Evolutionary conservation across 2,113 vertebrate species (phyloP).

Genomic region (Sterrhoptilus dennistouni): DNA sequence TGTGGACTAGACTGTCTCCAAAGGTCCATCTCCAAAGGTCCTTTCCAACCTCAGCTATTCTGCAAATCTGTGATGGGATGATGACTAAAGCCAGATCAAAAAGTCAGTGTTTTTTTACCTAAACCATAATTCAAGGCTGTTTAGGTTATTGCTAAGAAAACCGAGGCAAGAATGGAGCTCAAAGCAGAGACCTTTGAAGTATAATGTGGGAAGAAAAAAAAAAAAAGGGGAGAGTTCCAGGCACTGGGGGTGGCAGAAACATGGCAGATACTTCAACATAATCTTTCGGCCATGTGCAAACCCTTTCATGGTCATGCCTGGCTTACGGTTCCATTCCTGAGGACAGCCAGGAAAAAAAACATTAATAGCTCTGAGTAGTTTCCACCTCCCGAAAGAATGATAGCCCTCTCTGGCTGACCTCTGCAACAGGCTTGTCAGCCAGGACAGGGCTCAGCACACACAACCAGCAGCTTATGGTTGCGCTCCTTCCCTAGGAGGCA

Average conservation of each 20-base stretch:
- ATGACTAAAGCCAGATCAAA: background rate
- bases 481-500: constrained; percentile 7
- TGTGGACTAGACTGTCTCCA: background rate
- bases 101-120: background rate
- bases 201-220: background rate
- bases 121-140: background rate
- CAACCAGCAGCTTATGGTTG: background rate
- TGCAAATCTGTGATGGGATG: background rate
- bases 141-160: background rate
- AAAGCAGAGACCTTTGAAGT: background rate
- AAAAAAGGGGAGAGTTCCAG: background rate
- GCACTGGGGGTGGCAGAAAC: background rate
- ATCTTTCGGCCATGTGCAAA: constrained; percentile 10
- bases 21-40: background rate
- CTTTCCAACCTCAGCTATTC: background rate
- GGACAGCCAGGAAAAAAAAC: constrained; percentile 58
- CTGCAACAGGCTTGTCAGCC: constrained; percentile 15
- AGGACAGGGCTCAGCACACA: constrained; percentile 1
- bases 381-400: constrained; percentile 60
- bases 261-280: background rate
- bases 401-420: constrained; percentile 57
- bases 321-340: constrained; percentile 44
- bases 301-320: constrained; percentile 55
- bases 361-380: constrained; percentile 25
- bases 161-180: background rate